Percentiles rank a stretch among this genome's conserved stretches.
phyloP scores from a whole-genome alignment of 1,140 invertebrate genomes.

The Dendrolimus kikuchii region DNA sequence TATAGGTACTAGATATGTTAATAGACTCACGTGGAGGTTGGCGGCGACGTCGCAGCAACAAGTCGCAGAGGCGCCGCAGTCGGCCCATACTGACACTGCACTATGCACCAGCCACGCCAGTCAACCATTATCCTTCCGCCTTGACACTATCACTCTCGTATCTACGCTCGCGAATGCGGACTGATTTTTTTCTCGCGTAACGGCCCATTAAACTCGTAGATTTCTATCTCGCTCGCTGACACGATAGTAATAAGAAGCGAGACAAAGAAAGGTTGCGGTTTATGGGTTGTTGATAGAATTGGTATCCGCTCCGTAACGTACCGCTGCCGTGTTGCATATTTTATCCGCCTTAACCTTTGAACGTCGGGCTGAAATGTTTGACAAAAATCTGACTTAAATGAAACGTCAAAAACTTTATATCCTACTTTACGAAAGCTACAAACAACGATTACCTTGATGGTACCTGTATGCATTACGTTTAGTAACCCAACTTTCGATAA shows the following conservation, averaged over 20 bases:
- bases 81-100: conserved; percentile 12
- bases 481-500: no score
- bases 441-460: no score
- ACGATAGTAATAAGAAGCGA: conserved; percentile 51
- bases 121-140: conserved; percentile 45
- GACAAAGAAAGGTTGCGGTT: conserved; percentile 72
- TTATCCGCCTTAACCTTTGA: conserved; percentile 54
- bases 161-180: conserved; percentile 70
- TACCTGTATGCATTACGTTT: no score
- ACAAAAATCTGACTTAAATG: no score
- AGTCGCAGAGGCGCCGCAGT: conserved; percentile 19
- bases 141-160: conserved; percentile 68
- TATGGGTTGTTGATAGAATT: conserved; percentile 73
- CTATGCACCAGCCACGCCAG: conserved; percentile 22
- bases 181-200: conserved; percentile 70
- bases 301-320: conserved; percentile 69
- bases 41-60: conserved; percentile 29
- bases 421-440: no score
- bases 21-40: conserved; percentile 24
- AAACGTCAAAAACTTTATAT: no score
- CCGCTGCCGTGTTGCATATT: conserved; percentile 71
- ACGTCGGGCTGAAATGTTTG: conserved; percentile 18
- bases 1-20: conserved; percentile 1
- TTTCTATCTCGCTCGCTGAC: conserved; percentile 62
- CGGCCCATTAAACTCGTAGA: conserved; percentile 71